Evolutionary conservation across 23 tunicate genomes (phyloP).

Genomic region (Trididemnum nubilum): DNA sequence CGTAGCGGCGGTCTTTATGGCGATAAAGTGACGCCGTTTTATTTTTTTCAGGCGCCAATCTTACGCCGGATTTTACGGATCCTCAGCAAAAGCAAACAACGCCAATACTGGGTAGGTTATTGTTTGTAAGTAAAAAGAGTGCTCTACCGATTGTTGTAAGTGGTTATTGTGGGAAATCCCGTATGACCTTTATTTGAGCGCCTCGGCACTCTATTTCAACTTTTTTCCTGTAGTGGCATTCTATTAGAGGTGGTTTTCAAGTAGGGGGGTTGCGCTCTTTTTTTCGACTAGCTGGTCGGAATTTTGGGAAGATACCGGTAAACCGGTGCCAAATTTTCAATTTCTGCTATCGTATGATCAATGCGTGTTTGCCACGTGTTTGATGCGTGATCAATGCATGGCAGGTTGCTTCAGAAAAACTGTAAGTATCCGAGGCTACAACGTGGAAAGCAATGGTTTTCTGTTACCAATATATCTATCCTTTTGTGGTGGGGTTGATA

Average conservation of each 20-base stretch:
- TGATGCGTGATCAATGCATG: no score
- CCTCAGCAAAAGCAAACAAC: constrained; percentile 29
- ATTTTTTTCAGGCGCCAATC: constrained; percentile 67
- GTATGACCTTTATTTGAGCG: neutral
- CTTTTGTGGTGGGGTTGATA: neutral
- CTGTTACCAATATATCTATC: neutral
- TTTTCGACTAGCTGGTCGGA: neutral
- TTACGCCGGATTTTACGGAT: constrained; percentile 67
- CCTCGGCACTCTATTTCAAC: neutral
- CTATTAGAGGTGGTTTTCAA: neutral
- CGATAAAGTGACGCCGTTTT: no score
- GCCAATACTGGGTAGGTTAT: constrained; percentile 7
- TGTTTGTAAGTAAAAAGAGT: neutral
- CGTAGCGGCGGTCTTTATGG: no score
- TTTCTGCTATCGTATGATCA: no score
- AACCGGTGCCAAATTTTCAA: no score
- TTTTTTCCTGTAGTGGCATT: neutral
- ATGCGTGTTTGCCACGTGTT: no score
- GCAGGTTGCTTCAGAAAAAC: neutral
- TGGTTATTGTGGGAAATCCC: no score
- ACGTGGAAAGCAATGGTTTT: neutral
- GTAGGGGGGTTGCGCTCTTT: neutral
- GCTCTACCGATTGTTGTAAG: neutral
- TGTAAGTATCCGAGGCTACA: neutral
- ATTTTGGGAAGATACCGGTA: neutral